Base-by-base conservation (phyloP, 2,888 invertebrate species). In the Epinotia nisella region DNA sequence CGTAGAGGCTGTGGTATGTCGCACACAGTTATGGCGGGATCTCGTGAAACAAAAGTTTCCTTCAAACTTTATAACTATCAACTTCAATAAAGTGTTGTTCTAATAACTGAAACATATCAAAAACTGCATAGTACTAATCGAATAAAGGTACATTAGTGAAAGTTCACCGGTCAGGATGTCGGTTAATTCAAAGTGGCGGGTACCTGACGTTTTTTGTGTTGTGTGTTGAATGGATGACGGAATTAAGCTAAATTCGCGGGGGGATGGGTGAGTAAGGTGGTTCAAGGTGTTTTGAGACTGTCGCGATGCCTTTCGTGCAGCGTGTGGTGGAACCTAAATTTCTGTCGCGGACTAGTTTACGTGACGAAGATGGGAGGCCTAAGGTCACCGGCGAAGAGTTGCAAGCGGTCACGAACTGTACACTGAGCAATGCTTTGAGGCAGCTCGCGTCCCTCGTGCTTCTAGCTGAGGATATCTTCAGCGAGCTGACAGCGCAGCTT, bases 401-500 rank as follows among this genome's bases (percentile, higher is more conserved):
- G 85, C 97, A 97, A 86, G 97, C 97, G 76, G 97, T 98, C 81
- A 96, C 97, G 82, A 98, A 98, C 91, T 96, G 96, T 83, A 97
- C 98, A 77, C 94, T 98, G 79, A 96, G 97, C 90, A 96, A 96
- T 89, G 97, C 97, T 74, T 94, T 98, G 76, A 94, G 96, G 76
- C 98, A 98, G 90, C 95, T 98, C 86, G 97, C 98, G 70, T 97
- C 97, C 35, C 93, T 98, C 85, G 96, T 97, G 83, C 93, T 96
- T 76, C 94, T 96, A 76, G 98, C 98, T 80, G 96, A 97, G 91
- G 97, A 97, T 86, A 97, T 98, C 85, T 98, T 98, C 91, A 95
- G 95, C 82, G 97, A 97, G 84, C 94, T 98, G 81, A 96, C 96
- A 75, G 93, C 94, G 76, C 96, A 98, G 86, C 94, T 98, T 78